Base-by-base conservation (phyloP, 2,797 vertebrate species). In the Capromys pilorides region DNA sequence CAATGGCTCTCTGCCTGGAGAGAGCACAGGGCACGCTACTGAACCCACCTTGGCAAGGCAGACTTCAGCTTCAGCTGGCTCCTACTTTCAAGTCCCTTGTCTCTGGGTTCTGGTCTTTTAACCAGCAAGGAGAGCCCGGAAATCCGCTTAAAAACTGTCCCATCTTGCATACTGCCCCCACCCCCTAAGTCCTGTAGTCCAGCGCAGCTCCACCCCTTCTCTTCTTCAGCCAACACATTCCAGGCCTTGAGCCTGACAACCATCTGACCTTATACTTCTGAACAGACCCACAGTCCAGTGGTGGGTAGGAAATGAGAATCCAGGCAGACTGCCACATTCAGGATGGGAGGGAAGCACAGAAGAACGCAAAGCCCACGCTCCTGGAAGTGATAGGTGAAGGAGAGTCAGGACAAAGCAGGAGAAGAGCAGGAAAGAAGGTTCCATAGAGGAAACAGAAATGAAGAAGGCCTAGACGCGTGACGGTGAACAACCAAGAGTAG, bases 121-220 rank as follows among this genome's bases (percentile, higher is more conserved):
- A 51, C 39, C 39, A 94, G 16, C 51, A 66, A 0, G 16, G 49
- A 88, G 75, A 33, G 45, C 61, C 64, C 66, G n/a, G 86, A 87
- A 71, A 80, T 88, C 33, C 61, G 51, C 91, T 16, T 81, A 85
- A 78, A 93, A 81, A 87, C 49, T 45, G 36, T 67, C 77, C 31
- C 16, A 21, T 16, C 24, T 67, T n/a, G 33, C 5, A 57, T 57
- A 57, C 16, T 16, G 16, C 6, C 5, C 51, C 9, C 9, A 18
- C 1, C 12, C 31, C 59, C 59, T 31, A 39, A n/a, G n/a, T n/a
- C n/a, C 12, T 41, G 33, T 69, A 22, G 41, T 39, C 33, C 79
- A 82, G 41, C 49, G 31, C 78, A 75, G 64, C 8, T 57, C 75
- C 7, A 51, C 6, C 41, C n/a, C 59, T 59, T 57, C 9, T 64